Evolutionary conservation across 2,797 vertebrate genomes (phyloP).

Genomic region (Neostethus bicornis): DNA sequence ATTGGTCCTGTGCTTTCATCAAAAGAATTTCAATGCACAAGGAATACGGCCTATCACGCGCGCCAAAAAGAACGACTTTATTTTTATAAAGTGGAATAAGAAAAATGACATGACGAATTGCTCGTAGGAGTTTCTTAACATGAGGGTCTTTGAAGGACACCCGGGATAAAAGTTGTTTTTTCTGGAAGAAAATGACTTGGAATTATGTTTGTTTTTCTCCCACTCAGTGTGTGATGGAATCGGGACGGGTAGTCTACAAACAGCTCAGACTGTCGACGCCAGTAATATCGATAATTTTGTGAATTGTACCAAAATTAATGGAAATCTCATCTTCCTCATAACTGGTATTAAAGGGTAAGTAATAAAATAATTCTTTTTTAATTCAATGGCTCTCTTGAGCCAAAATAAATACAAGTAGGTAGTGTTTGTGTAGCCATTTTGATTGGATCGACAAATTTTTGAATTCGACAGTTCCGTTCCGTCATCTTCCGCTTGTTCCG

Average conservation of each 20-base stretch:
- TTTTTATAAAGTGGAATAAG: conserved; percentile 35
- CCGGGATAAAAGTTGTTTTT: background rate
- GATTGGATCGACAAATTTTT: too few relatives aligned
- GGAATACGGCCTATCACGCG: conserved; percentile 39
- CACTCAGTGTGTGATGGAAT: conserved; percentile 94
- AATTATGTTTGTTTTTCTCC: background rate
- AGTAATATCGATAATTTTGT: conserved; percentile 96
- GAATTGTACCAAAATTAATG: conserved; percentile 99
- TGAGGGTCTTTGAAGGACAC: conserved; percentile 25
- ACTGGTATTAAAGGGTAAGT: conserved; percentile 97
- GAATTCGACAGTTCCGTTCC: too few relatives aligned
- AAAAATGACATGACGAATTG: conserved; percentile 38
- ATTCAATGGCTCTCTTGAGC: too few relatives aligned
- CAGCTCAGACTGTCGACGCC: conserved; percentile 94
- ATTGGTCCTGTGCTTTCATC: conserved; percentile 60
- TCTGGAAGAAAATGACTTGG: background rate
- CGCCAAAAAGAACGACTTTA: conserved; percentile 30
- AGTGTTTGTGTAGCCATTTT: too few relatives aligned
- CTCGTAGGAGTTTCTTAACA: conserved; percentile 15
- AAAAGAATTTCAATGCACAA: conserved; percentile 49
- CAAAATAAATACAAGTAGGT: too few relatives aligned
- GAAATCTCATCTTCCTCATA: conserved; percentile 96
- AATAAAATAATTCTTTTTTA: background rate
- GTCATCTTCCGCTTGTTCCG: too few relatives aligned
- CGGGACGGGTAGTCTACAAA: conserved; percentile 90